Evolutionary conservation across 37 sponge, comb jelly and placozoan species (phyloP), one percentile per base, ranked within the genome.

Genomic region (Chondrosia reniformis): DNA sequence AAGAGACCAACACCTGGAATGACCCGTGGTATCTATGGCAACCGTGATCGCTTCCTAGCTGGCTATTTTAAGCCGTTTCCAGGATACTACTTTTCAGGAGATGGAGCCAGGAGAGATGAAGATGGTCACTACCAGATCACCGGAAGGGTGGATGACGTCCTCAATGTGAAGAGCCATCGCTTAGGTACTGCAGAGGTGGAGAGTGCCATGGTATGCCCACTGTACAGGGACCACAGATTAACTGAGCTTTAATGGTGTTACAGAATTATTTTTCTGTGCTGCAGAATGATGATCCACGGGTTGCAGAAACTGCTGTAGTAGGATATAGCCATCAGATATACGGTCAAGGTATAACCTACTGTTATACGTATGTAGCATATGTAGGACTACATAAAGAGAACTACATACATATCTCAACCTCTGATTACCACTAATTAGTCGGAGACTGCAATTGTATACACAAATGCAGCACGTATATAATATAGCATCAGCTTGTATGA

Each of bases 101-200:
- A 95, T 79, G 96, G 92, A 21, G 94, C 94, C 10, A 56, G 69
- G 31, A 67, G 95, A 42, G 98, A 97, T 71, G 76, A 44, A 0
- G 98, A 97, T 27, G 98, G 98, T 4, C 81, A 91, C 79, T 94
- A 91, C 79, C 81, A 87, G 89, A 89, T 97, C 67, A 97, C 92
- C 31, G 97, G 97, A 10, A 76, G 98, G 10, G 93, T 92, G 31
- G 99, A 98, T 85, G 99, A 98, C 81, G 93, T 98, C 78, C 87
- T 98, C 63, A 98, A 98, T 74, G 82, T 86, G 5, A 98, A 92
- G 56, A 93, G 99, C 30, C 99, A 98, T 77, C 64, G 99, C 33
- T 41, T 98, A 1, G 99, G 95, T 5, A 95, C 99, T 30, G 99
- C 99, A 41, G 99, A 98, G 67, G 75, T 98, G 32, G 99, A 98